Evolutionary conservation across 1,140 invertebrate genomes (phyloP), one percentile per base, ranked within the genome.

Genomic region (Brachionus paranguensis): DNA sequence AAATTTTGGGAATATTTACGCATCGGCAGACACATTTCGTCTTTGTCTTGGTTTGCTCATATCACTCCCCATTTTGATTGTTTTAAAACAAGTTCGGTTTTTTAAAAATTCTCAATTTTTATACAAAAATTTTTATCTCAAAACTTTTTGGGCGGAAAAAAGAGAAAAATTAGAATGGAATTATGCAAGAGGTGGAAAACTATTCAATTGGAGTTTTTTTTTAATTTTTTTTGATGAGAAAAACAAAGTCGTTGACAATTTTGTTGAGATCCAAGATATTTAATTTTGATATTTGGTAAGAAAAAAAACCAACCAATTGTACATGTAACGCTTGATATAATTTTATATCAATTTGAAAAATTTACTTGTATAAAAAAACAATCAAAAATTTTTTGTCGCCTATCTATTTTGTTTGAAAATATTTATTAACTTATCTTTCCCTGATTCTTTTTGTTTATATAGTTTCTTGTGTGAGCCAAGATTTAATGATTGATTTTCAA

Each of bases 271-370:
- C 33, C 41, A 14, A 33, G 14, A 33, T 68, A 37, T 12, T 12
- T 33, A 68, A 68, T 68, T 41, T 33, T n/a, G 65, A 43, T 72
- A 41, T 72, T 60, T 60, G 53, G 53, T 60, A 60, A 60, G 53
- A 60, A 60, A 53, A 53, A 53, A 60, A 70, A 70, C 0, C 10
- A 47, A 27, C 43, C 17, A 27, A 50, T 76, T 76, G 72, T 76
- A 76, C 72, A 76, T 43, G 72, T 76, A 76, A 76, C 72, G 72
- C 72, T 76, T 76, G 72, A 76, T 27, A 53, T 50, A 76, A 76
- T 76, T 76, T 76, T 37, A 50, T 37, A 43, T 43, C 41, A 41
- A 72, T 43, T 72, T 72, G 17, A 43, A 41, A 72, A 41, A 45
- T 43, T 43, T n/a, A 72, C 43, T 20, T 43, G 41, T 43, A 72